A percentile compares a stretch with the other conserved stretches of the same genome.
Evolutionary conservation across 2,888 invertebrate species (phyloP).

Genomic region (Yponomeuta plumbellus): DNA sequence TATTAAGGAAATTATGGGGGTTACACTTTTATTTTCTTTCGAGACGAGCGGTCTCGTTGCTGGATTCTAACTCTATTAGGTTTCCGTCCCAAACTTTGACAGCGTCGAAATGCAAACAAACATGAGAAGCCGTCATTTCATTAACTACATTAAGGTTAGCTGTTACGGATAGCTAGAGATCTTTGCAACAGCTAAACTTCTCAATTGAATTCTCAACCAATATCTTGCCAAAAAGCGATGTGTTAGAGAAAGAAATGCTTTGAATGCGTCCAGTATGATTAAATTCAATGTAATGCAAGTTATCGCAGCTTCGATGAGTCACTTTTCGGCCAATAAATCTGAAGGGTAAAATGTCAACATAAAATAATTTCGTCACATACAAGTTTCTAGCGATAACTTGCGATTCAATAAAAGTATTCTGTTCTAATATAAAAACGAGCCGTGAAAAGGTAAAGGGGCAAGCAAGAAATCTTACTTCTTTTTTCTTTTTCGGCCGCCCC

Average conservation of each 20-base stretch:
- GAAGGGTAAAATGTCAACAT: conserved; percentile 20
- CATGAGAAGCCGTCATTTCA: conserved; percentile 54
- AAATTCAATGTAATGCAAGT: conserved; percentile 65
- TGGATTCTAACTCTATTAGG: not conserved
- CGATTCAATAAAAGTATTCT: conserved; percentile 32
- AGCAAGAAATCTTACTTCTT: conserved; percentile 93
- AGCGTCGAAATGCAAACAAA: conserved; percentile 52
- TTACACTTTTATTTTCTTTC: not conserved
- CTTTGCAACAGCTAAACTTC: conserved; percentile 60
- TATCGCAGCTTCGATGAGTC: conserved; percentile 57
- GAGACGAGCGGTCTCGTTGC: not conserved
- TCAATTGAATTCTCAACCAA: conserved; percentile 39
- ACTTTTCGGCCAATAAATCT: conserved; percentile 36
- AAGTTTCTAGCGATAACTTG: conserved; percentile 69
- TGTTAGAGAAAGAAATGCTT: conserved; percentile 59
- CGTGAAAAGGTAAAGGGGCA: conserved; percentile 75
- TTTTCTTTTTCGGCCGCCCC: conserved; percentile 98
- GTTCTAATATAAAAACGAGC: conserved; percentile 69
- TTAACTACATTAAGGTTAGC: conserved; percentile 55
- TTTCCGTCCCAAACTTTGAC: not conserved
- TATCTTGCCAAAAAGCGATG: conserved; percentile 68
- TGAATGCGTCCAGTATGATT: conserved; percentile 62
- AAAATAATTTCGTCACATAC: conserved; percentile 43
- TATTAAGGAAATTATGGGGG: not conserved
- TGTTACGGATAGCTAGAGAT: conserved; percentile 36